Conservation (phyloP, 2,797 vertebrate species). For the Gymnopithys bicolor region DNA sequence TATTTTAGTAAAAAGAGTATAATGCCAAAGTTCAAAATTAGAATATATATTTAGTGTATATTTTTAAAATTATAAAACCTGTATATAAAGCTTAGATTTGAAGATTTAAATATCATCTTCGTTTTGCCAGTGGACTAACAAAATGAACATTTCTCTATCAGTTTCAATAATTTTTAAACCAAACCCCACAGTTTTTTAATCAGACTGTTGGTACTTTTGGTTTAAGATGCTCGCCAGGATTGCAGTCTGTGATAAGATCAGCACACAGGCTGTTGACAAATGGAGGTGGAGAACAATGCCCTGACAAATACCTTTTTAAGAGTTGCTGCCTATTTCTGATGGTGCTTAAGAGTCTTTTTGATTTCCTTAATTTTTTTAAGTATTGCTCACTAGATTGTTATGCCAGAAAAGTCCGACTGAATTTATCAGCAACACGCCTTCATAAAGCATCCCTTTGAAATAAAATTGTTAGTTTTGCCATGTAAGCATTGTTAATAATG, state of each 20-base stretch:
- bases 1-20: slow-evolving; percentile 7
- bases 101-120: not conserved
- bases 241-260: not conserved
- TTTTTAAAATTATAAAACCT: slow-evolving; percentile 24
- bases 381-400: not conserved
- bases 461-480: slow-evolving; percentile 41
- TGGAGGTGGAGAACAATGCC: not conserved
- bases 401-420: not conserved
- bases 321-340: not conserved
- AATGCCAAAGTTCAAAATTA: not conserved
- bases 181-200: not conserved
- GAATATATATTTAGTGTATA: not conserved
- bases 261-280: not conserved
- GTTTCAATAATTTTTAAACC: not conserved
- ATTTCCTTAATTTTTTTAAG: slow-evolving; percentile 1
- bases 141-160: not conserved
- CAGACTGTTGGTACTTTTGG: not conserved
- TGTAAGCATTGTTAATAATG: slow-evolving; percentile 52
- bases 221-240: not conserved
- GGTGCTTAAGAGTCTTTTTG: not conserved
- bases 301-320: not conserved
- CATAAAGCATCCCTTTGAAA: slow-evolving; percentile 34
- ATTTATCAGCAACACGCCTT: not conserved
- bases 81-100: not conserved
- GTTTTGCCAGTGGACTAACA: not conserved